phyloP scores from a whole-genome alignment of 2,888 invertebrate species.

The Diarsia dahlii region DNA sequence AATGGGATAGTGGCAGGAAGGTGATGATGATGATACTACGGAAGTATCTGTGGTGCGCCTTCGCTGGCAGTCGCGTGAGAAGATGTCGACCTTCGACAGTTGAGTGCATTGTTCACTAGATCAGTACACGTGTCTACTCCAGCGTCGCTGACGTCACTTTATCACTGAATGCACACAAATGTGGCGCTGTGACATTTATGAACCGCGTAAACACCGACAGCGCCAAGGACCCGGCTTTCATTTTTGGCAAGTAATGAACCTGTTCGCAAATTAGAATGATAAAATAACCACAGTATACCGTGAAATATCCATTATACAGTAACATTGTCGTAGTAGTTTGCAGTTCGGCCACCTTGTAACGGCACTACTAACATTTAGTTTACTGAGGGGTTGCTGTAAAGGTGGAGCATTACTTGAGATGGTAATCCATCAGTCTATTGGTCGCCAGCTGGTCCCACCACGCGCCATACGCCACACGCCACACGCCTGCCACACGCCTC shows the following conservation, averaged over 20 bases:
- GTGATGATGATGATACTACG: no score
- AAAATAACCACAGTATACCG: not conserved
- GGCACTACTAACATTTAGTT: not conserved
- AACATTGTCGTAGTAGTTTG: not conserved
- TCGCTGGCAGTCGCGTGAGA: not conserved
- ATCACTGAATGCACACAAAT: conserved; percentile 15
- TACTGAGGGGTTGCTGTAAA: not conserved
- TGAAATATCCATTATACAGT: no score
- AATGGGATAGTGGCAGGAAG: no score
- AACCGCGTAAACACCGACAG: not conserved
- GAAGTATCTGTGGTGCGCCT: no score
- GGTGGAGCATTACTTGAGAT: not conserved
- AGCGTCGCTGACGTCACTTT: conserved; percentile 37
- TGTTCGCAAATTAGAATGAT: not conserved
- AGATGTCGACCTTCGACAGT: not conserved
- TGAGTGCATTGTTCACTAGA: not conserved
- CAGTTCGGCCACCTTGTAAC: not conserved
- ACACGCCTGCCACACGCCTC: not conserved
- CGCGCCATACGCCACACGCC: not conserved
- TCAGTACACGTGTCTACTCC: conserved; percentile 14
- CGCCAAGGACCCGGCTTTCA: not conserved
- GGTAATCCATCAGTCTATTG: not conserved
- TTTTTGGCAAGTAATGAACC: not conserved
- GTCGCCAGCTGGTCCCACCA: not conserved
- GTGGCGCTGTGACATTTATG: conserved; percentile 8